A percentile compares a stretch with the other conserved stretches of the same genome.
These are phyloP conservation scores for Adela reaumurella DNA, from an alignment of 2,888 invertebrate species.

Conservation along the genomic window DNA sequence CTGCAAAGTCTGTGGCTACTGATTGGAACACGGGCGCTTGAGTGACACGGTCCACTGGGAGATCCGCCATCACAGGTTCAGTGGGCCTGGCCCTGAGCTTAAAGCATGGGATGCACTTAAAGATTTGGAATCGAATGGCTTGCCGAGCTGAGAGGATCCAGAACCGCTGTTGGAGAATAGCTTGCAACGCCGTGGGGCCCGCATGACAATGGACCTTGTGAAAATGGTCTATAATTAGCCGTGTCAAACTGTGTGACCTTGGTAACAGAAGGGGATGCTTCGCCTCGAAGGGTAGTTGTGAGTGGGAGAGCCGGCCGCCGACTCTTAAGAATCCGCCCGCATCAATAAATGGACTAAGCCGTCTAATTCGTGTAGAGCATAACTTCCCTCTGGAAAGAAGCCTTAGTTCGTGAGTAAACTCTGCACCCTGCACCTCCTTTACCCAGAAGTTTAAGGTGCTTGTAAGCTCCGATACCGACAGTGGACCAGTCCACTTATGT, in stretches of 20 bases:
- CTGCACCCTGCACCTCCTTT: background rate
- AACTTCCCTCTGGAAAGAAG: background rate
- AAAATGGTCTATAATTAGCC: background rate
- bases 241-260: background rate
- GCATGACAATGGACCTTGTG: background rate
- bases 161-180: background rate
- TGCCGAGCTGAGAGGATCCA: background rate
- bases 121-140: background rate
- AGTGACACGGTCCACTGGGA: background rate
- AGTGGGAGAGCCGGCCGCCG: background rate
- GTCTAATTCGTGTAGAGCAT: background rate
- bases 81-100: background rate
- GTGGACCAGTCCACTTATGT: background rate
- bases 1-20: slow-evolving; percentile 2
- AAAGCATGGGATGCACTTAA: background rate
- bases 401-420: background rate
- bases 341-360: background rate
- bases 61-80: background rate
- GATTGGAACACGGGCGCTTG: background rate
- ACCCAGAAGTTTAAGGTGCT: background rate
- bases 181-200: background rate
- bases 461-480: background rate
- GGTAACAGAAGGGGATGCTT: background rate
- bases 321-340: background rate
- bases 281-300: background rate